Evolutionary conservation across 2,888 invertebrate genomes (phyloP), one percentile per base, ranked within the genome.

Genomic region (Euclidia mi): DNA sequence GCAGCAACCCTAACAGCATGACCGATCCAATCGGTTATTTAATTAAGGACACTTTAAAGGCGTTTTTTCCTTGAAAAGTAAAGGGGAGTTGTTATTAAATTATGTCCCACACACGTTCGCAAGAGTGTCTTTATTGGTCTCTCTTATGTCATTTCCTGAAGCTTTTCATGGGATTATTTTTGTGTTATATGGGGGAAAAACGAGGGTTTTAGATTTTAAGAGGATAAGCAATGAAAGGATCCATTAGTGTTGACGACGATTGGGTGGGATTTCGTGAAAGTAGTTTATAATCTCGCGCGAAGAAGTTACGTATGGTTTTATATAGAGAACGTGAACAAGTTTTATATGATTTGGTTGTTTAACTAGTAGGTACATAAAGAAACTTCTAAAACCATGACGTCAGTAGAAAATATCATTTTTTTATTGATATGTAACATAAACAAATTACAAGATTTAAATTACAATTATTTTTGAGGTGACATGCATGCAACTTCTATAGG

Each of bases 31-130:
- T 42, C 65, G 50, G 47, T 78, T 72, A 78, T 81, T 74, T 76
- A 78, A 82, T 81, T 79, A 81, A 56, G 58, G 50, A 72, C 66
- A 74, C 70, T 73, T 73, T 71, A 68, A 71, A 70, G 65, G 41
- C 69, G 58, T 64, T 64, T 76, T 77, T 70, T 65, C 50, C 11
- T 43, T 53, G 46, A 56, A 65, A 57, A 50, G 62, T 64, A 37
- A 62, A 55, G 61, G 71, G 76, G 74, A 70, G 44, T 71, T 71
- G 72, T 87, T 86, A 89, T 89, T 83, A 81, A 84, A 86, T 89
- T 88, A 82, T 71, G 59, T 65, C 67, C 61, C 68, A 76, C 87
- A 80, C 81, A 81, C 81, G 83, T 82, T 73, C 71, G 67, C 71
- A 29, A 68, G 82, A 85, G 79, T 77, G 84, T 72, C 78, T 78